Conservation (phyloP, 2,113 vertebrate genomes). For the Chaenocephalus aceratus region DNA sequence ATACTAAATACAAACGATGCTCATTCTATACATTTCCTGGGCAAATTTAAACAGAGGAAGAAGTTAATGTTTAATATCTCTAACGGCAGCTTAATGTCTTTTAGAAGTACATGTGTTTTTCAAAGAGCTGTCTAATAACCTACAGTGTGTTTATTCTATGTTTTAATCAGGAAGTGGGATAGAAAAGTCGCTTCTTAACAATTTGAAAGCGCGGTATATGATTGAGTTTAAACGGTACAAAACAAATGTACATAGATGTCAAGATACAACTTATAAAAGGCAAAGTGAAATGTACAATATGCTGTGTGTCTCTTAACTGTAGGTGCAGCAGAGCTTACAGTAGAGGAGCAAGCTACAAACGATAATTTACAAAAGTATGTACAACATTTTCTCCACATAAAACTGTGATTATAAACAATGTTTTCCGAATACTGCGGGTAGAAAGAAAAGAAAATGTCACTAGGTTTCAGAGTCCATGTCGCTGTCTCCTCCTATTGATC, state of each 20-base stretch:
- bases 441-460: background rate
- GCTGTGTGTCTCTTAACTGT: background rate
- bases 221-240: conserved; percentile 18
- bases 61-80: background rate
- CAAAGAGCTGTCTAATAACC: background rate
- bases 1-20: background rate
- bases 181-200: background rate
- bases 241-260: conserved; percentile 13
- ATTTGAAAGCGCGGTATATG: background rate
- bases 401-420: conserved; percentile 9
- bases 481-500: conserved; percentile 94
- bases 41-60: background rate
- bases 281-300: conserved; percentile 51
- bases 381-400: conserved; percentile 42
- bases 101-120: background rate
- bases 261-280: conserved; percentile 20
- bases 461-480: conserved; percentile 93
- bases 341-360: conserved; percentile 20
- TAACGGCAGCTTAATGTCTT: background rate
- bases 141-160: conserved; percentile 30
- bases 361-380: conserved; percentile 62
- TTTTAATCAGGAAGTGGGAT: background rate
- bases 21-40: background rate
- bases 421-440: background rate
- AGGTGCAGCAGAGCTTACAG: background rate